Evolutionary conservation across 2,888 invertebrate species (phyloP).

Genomic region (Terebella lapidaria): DNA sequence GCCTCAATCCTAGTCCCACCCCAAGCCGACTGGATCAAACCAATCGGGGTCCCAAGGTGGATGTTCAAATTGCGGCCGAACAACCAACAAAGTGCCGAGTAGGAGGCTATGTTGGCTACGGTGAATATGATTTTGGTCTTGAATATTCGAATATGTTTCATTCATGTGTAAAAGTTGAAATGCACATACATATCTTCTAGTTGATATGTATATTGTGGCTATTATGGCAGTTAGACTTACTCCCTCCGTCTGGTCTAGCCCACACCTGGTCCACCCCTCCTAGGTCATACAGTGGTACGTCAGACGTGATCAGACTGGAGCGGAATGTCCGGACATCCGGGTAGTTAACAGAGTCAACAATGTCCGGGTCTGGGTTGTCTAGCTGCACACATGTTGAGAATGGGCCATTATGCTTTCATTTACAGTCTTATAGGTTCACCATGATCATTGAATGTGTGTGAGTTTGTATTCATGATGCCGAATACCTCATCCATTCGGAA

Average conservation of each 20-base stretch:
- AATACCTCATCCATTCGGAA: too few relatives aligned
- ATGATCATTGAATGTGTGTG: too few relatives aligned
- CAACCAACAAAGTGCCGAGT: constrained; percentile 49
- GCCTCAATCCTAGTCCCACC: constrained; percentile 9
- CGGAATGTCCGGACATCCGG: constrained; percentile 9
- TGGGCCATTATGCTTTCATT: too few relatives aligned
- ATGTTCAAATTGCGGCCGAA: constrained; percentile 37
- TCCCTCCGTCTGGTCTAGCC: constrained; percentile 1
- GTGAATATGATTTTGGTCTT: too few relatives aligned
- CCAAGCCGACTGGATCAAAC: constrained; percentile 8
- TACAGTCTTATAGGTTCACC: too few relatives aligned
- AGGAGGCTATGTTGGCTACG: constrained; percentile 23
- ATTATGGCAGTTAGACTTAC: too few relatives aligned
- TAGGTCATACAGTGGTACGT: constrained; percentile 3
- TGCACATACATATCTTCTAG: too few relatives aligned
- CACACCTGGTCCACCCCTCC: background rate
- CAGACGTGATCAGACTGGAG: background rate
- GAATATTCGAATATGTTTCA: too few relatives aligned
- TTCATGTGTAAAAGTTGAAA: too few relatives aligned
- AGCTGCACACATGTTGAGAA: too few relatives aligned
- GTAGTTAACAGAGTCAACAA: constrained; percentile 10
- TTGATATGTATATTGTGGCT: too few relatives aligned
- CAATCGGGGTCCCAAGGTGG: constrained; percentile 35
- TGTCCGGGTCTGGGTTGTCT: constrained; percentile 8
- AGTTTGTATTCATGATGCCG: too few relatives aligned